These are phyloP conservation scores for Etia nguti DNA, from an alignment of 2,113 vertebrate genomes.

Conservation along the genomic window DNA sequence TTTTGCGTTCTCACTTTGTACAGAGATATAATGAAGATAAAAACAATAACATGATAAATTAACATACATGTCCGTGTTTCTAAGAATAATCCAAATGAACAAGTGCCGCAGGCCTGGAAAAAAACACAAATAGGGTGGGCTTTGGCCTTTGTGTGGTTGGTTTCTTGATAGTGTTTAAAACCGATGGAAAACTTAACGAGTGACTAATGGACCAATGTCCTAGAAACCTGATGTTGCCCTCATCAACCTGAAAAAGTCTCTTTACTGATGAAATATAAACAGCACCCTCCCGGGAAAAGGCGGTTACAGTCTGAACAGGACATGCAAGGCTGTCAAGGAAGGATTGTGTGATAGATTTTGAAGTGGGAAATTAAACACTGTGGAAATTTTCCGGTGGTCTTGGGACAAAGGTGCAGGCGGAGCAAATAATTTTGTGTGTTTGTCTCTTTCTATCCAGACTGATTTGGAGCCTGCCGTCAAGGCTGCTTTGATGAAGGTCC, in stretches of 20 bases:
- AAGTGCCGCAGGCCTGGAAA: background rate
- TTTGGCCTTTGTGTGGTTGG: background rate
- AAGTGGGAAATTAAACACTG: background rate
- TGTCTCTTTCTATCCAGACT: constrained; percentile 27
- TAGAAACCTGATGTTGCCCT: background rate
- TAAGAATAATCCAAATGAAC: background rate
- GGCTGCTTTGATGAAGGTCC: constrained; percentile 21
- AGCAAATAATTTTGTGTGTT: background rate
- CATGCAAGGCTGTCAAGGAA: background rate
- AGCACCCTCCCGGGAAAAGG: background rate
- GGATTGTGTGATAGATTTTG: background rate
- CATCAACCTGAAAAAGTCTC: background rate
- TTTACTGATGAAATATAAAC: background rate
- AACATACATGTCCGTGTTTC: background rate
- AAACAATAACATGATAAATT: background rate
- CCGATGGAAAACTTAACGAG: background rate
- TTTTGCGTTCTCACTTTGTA: background rate
- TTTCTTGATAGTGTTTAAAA: background rate
- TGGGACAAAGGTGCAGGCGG: background rate
- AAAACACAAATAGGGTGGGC: background rate
- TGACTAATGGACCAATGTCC: background rate
- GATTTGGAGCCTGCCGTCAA: background rate
- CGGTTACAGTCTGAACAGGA: background rate
- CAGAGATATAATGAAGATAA: background rate
- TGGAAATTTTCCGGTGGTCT: background rate